Conservation (phyloP, 2,113 vertebrate species). For the Silurus asotus region DNA sequence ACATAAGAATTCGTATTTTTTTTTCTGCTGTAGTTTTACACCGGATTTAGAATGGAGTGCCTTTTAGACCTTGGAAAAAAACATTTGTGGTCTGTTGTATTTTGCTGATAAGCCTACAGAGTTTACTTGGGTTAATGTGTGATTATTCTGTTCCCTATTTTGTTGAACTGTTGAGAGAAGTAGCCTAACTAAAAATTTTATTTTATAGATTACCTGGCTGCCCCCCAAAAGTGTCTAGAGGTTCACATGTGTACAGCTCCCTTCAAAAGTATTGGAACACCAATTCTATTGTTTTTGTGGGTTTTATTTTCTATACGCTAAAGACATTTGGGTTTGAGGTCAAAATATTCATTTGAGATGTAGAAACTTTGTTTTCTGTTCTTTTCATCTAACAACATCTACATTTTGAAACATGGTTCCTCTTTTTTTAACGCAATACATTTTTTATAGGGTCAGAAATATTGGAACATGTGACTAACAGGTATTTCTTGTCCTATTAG, state of each 20-base stretch:
- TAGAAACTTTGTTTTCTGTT: neutral
- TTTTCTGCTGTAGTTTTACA: neutral
- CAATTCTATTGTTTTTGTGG: neutral
- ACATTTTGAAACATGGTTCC: too few relatives aligned
- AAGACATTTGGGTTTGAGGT: neutral
- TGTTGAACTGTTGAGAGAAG: neutral
- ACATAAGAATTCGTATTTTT: neutral
- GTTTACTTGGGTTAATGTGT: neutral
- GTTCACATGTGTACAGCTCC: neutral
- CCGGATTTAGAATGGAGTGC: neutral
- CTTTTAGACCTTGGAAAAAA: neutral
- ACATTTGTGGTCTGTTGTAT: neutral
- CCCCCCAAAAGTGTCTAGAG: neutral
- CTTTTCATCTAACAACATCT: neutral
- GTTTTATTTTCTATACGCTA: neutral
- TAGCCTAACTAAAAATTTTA: neutral
- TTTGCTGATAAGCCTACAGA: neutral
- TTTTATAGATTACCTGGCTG: neutral
- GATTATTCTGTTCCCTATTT: neutral
- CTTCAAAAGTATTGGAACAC: neutral
- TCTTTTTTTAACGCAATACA: too few relatives aligned
- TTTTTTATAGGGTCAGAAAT: too few relatives aligned
- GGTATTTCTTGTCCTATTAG: too few relatives aligned
- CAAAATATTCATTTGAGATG: neutral
- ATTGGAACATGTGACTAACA: too few relatives aligned